Base-by-base conservation (phyloP, 2,113 vertebrate species). In the Chlorocebus sabaeus region DNA sequence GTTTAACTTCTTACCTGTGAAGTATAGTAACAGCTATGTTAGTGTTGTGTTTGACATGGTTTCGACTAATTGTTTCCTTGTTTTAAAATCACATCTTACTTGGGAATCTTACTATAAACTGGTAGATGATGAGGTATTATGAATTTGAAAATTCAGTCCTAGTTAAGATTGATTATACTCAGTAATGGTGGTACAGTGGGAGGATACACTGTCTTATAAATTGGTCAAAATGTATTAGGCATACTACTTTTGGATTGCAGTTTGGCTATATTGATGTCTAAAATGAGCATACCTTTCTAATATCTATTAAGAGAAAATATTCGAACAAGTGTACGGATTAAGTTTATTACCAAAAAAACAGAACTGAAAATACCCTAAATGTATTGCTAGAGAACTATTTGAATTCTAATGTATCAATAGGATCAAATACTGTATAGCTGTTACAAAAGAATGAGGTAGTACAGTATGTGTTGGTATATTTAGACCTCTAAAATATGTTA, bases 171-270 rank as follows among this genome's bases (percentile, higher is more conserved):
- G 50, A 27, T 80, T 16, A 57, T 82, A 84, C 27, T 25, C 75
- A 59, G 45, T 89, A 23, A 59, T 68, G 59, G 52, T 89, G 81
- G 79, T 80, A 35, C 9, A 45, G 25, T 81, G 61, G 50, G 22
- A 22, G 22, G 76, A 92, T 45, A 87, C 1, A 89, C 30, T 79
- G 4, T 70, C 27, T 95, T 61, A 61, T 50, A 88, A 96, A 68
- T 88, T 93, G 27, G 14, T 70, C 57, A 93, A 11, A 93, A 88
- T 96, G 13, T 84, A 48, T 96, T 89, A 88, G 76, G 82, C 50
- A 50, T 11, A 64, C n/a, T 48, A 84, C n/a, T 70, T 90, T 88
- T 43, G 4, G 17, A 40, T 97, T 32, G 22, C 32, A 76, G 79
- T 35, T 92, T 97, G 45, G 48, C 35, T 3, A 0, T 64, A 80